Conservation (phyloP, 1,140 invertebrate species). For the Olivierus martensii region DNA sequence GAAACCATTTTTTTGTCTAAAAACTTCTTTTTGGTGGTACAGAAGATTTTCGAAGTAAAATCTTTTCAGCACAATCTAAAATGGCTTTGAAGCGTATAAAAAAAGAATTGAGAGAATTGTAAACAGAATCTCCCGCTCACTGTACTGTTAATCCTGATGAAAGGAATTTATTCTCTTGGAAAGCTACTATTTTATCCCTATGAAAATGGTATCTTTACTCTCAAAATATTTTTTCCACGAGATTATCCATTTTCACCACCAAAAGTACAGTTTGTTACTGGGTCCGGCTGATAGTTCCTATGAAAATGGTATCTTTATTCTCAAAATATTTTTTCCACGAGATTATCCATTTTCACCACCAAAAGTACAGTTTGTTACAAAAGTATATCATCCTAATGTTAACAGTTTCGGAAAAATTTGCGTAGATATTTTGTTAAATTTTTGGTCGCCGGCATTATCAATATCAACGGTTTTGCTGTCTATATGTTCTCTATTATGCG, state of each 20-base stretch:
- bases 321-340: too few relatives aligned
- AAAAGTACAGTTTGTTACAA: constrained; percentile 89
- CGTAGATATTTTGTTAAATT: constrained; percentile 3
- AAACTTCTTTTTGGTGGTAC: too few relatives aligned
- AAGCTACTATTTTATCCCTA: constrained; percentile 52
- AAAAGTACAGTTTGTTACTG: constrained; percentile 71
- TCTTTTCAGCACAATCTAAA: too few relatives aligned
- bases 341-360: constrained; percentile 98
- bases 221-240: too few relatives aligned
- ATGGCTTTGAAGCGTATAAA: too few relatives aligned
- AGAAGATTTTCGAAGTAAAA: too few relatives aligned
- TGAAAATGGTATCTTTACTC: constrained; percentile 95
- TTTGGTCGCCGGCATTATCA: constrained; percentile 8
- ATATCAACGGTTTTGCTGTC: constrained; percentile 32
- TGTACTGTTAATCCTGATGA: constrained; percentile 19
- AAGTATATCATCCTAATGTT: constrained; percentile 99
- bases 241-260: constrained; percentile 98
- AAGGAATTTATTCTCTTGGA: constrained; percentile 19
- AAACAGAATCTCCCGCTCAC: constrained; percentile 53
- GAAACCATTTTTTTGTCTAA: too few relatives aligned
- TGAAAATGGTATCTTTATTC: constrained; percentile 95
- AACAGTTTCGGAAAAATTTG: constrained; percentile 55
- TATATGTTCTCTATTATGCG: constrained; percentile 37
- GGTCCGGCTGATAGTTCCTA: constrained; percentile 79
- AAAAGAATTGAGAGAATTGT: constrained; percentile 87